phyloP scores from a whole-genome alignment of 2,113 vertebrate genomes.

The Brevimyrus niger region DNA sequence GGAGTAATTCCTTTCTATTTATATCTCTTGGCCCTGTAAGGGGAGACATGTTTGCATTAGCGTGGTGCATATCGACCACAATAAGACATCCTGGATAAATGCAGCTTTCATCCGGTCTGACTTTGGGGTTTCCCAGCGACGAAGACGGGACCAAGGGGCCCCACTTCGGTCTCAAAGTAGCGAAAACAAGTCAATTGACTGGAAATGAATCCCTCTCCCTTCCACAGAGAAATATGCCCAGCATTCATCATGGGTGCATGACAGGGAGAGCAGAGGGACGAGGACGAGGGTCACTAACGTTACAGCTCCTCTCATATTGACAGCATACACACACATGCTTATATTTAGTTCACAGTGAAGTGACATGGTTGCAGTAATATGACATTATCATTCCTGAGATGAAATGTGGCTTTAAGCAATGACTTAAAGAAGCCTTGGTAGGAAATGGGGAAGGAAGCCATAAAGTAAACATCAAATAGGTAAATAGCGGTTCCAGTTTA shows the following conservation, averaged over 20 bases:
- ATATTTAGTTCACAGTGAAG: neutral
- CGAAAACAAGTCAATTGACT: neutral
- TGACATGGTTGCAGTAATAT: neutral
- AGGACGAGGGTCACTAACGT: neutral
- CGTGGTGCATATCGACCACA: neutral
- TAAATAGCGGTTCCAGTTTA: neutral
- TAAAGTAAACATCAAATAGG: slow-evolving; percentile 10
- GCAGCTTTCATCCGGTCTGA: neutral
- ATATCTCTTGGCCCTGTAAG: slow-evolving; percentile 5
- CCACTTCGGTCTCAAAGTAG: neutral
- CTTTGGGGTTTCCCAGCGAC: neutral
- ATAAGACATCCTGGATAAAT: neutral
- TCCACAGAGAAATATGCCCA: neutral
- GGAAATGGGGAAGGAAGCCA: neutral
- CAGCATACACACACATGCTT: neutral
- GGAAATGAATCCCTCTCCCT: neutral
- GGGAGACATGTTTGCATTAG: slow-evolving; percentile 8
- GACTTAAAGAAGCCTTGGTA: neutral
- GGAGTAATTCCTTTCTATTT: slow-evolving; percentile 17
- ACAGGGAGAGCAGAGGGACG: neutral
- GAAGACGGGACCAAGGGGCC: neutral
- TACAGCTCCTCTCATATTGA: neutral
- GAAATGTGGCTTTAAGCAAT: neutral
- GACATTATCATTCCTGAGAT: neutral
- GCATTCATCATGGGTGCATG: neutral